These are phyloP conservation scores for Porites australiensis DNA, from an alignment of 64 coral and sea anemone species.

Conservation along the genomic window DNA sequence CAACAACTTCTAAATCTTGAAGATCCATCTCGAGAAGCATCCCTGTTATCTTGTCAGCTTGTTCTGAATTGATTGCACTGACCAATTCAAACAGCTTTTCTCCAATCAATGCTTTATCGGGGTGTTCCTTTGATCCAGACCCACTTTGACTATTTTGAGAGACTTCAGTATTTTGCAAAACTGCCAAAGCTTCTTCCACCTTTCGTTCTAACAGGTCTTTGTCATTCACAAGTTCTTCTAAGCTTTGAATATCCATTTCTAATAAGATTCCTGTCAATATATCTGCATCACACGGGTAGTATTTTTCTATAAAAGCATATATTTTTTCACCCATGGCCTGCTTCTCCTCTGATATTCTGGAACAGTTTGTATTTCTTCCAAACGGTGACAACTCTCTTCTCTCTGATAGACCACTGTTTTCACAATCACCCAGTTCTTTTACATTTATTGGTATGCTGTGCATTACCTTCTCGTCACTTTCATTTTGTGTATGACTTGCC, in stretches of 20 bases:
- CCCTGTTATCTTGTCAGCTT: constrained; percentile 52
- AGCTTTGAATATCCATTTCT: constrained; percentile 58
- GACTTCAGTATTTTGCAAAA: constrained; percentile 8
- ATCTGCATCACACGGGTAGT: constrained; percentile 57
- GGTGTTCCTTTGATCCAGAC: neutral
- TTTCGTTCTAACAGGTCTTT: constrained; percentile 27
- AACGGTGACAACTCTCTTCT: neutral
- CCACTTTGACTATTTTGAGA: neutral
- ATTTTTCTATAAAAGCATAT: constrained; percentile 60
- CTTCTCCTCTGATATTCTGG: neutral
- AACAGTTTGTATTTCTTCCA: neutral
- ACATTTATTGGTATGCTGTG: neutral
- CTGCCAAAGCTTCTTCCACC: neutral
- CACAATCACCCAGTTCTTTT: neutral
- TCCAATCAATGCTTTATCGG: constrained; percentile 13
- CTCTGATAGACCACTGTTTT: neutral
- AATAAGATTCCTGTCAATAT: constrained; percentile 89
- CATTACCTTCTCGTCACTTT: neutral
- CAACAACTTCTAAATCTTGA: constrained; percentile 23
- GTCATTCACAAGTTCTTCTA: constrained; percentile 49
- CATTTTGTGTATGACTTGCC: neutral
- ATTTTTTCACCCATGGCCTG: constrained; percentile 35
- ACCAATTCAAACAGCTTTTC: constrained; percentile 28
- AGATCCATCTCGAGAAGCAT: constrained; percentile 49
- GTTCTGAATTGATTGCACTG: neutral